Base-by-base conservation (phyloP, 2,888 invertebrate species). In the Drosophila formosana region DNA sequence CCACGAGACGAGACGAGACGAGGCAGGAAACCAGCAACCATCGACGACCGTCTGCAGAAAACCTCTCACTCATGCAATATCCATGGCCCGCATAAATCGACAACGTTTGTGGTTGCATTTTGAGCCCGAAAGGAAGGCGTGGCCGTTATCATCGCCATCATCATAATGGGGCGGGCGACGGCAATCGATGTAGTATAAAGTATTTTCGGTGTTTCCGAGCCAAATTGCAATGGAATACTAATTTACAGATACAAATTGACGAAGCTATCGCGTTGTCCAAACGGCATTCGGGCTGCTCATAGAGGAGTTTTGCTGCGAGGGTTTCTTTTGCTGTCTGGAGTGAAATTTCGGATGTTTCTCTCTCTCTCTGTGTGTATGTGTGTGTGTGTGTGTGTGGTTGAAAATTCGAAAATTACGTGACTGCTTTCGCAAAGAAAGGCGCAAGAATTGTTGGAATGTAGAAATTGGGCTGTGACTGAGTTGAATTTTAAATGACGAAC, bases 321-420 rank as follows among this genome's bases (percentile, higher is more conserved):
- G n/a, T 46, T 34, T 45, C n/a, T 37, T 37, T n/a, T 37, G 1
- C 5, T 43, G 43, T 30, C 43, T 49, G 41, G 28, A 43, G 78
- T 74, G 74, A 82, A 82, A 75, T 78, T 86, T 82, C 61, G 72
- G 66, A 62, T 70, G 64, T 61, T 13, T 55, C 8, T 50, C 11
- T 43, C 2, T 41, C 11, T n/a, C n/a, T n/a, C n/a, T n/a, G n/a
- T n/a, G n/a, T n/a, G n/a, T n/a, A n/a, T 55, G 53, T 66, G 30
- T 61, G 51, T 69, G 61, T 78, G 62, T 86, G 79, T 81, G 32
- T 39, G 13, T 34, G 34, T 34, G 39, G 13, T 86, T 86, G 88
- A 87, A 86, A 86, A 89, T 89, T 86, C 72, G 85, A 89, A 88
- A 80, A 82, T 84, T 89, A 86, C 85, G 85, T 89, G 85, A 86